Evolutionary conservation across 2,113 vertebrate genomes (phyloP).

Genomic region (Myrmophylax atrothorax): DNA sequence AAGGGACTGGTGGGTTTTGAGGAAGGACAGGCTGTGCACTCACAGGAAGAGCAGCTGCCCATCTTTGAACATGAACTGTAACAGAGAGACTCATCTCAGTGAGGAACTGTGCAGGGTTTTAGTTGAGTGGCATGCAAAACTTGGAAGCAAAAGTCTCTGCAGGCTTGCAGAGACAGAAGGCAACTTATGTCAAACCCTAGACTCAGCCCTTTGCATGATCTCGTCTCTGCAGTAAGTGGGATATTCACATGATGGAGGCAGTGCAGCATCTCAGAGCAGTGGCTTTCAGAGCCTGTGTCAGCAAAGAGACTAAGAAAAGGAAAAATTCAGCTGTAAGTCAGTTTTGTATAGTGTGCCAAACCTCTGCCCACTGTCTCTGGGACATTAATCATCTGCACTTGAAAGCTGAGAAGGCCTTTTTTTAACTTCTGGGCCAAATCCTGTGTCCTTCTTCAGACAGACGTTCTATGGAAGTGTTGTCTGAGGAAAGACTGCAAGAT

Average conservation of each 20-base stretch:
- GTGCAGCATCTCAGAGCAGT: neutral
- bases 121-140: neutral
- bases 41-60: neutral
- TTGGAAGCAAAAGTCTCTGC: neutral
- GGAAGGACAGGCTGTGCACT: neutral
- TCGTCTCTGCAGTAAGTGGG: neutral
- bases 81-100: neutral
- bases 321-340: neutral
- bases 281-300: neutral
- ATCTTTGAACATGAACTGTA: neutral
- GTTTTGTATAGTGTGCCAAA: slow-evolving; percentile 7
- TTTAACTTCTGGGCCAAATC: neutral
- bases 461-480: slow-evolving; percentile 19
- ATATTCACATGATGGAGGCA: neutral
- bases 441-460: slow-evolving; percentile 4
- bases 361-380: slow-evolving; percentile 54
- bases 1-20: neutral
- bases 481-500: neutral
- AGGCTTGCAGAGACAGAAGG: neutral
- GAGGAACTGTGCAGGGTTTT: neutral
- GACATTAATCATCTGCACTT: neutral
- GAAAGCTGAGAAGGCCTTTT: slow-evolving; percentile 19
- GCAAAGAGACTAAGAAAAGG: neutral
- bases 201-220: neutral
- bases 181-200: neutral